phyloP scores from a whole-genome alignment of 2,797 vertebrate species.

The Nannoperca obscura region DNA sequence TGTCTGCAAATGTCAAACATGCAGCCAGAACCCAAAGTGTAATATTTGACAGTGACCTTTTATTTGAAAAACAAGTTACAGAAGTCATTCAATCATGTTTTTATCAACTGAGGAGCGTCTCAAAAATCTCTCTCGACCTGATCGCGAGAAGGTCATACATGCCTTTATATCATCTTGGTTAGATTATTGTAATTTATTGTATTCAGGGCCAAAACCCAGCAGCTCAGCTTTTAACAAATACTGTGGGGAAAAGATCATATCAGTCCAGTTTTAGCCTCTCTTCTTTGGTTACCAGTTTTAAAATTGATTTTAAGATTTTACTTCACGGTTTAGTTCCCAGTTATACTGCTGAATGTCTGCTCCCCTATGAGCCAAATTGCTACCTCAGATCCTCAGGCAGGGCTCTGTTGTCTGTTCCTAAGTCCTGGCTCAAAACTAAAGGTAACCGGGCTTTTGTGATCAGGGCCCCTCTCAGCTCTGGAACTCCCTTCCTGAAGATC shows the following conservation, averaged over 20 bases:
- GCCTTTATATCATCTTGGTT: not conserved
- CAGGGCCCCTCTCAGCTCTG: not conserved
- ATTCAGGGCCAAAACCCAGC: not conserved
- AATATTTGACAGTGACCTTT: not conserved
- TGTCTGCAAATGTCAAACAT: not conserved
- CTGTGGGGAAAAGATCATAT: not conserved
- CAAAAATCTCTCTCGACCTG: not conserved
- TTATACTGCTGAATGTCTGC: not conserved
- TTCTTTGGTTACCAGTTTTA: not conserved
- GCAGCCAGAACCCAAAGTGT: not conserved
- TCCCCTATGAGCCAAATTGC: not conserved
- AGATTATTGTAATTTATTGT: not conserved
- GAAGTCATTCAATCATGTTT: not conserved
- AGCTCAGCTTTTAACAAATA: not conserved
- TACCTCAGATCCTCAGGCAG: not conserved
- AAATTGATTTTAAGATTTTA: not conserved
- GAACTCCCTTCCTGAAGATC: not conserved
- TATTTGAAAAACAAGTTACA: not conserved
- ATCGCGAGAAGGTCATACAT: not conserved
- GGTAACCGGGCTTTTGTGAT: not conserved
- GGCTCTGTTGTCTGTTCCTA: not conserved
- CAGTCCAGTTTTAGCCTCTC: not conserved
- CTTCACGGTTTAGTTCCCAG: not conserved
- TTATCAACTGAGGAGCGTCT: not conserved
- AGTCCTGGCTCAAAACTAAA: not conserved